phyloP scores from a whole-genome alignment of 2,113 vertebrate species.

The Indicator indicator region DNA sequence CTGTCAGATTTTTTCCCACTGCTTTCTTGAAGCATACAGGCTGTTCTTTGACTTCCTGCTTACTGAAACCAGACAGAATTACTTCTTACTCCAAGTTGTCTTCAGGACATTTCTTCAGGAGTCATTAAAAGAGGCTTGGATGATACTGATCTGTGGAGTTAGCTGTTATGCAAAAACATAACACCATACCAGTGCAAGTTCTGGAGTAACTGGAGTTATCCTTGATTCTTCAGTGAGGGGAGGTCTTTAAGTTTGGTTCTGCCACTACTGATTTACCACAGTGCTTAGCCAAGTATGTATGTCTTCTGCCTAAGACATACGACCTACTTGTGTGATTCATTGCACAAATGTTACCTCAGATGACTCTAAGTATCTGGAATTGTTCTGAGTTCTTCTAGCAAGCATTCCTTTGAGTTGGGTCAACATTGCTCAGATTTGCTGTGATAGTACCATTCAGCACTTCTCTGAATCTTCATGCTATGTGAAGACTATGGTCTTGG shows the following conservation, averaged over 20 bases:
- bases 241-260: neutral
- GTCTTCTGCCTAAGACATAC: neutral
- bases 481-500: neutral
- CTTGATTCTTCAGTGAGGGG: neutral
- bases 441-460: neutral
- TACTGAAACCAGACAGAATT: constrained; percentile 10
- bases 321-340: constrained; percentile 5
- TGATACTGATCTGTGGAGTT: neutral
- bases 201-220: neutral
- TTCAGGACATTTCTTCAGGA: neutral
- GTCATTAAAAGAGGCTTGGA: neutral
- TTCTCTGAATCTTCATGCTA: neutral
- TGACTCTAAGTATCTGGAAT: constrained; percentile 36
- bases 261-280: too few species aligned
- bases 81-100: neutral
- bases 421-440: neutral
- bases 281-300: neutral
- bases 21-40: neutral
- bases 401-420: neutral
- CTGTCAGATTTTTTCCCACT: neutral
- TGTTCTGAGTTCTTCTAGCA: neutral
- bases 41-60: constrained; percentile 35
- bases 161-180: neutral
- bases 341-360: neutral
- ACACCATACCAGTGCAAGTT: neutral